These are phyloP conservation scores for Philaethria dido DNA, from an alignment of 2,888 invertebrate species.

Conservation along the genomic window DNA sequence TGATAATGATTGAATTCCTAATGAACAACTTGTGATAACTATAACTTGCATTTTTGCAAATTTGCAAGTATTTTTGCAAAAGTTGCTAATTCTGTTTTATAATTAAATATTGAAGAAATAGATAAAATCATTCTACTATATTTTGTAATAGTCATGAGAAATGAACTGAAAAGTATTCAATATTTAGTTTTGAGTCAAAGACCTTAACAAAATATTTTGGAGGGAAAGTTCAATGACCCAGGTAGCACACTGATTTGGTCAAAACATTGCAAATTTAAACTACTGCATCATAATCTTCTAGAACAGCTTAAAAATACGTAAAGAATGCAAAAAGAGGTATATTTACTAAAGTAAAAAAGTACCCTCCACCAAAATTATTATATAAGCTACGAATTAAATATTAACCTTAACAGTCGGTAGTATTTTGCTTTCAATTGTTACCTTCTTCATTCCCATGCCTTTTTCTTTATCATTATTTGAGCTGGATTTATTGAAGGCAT, in stretches of 20 bases:
- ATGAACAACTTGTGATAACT: no score
- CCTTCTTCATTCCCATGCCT: slow-evolving; percentile 73
- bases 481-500: slow-evolving; percentile 82
- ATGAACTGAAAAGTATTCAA: neutral
- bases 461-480: slow-evolving; percentile 70
- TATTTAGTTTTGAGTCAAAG: neutral
- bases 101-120: neutral
- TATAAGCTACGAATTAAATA: neutral
- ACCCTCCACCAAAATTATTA: slow-evolving; percentile 48
- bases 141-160: neutral
- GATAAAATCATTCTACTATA: neutral
- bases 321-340: neutral
- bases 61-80: neutral
- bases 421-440: slow-evolving; percentile 78
- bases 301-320: neutral
- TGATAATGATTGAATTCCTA: no score
- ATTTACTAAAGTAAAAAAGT: slow-evolving; percentile 14
- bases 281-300: neutral
- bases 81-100: no score
- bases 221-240: slow-evolving; percentile 69
- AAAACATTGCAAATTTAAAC: slow-evolving; percentile 28
- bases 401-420: slow-evolving; percentile 76
- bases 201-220: slow-evolving; percentile 50
- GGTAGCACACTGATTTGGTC: slow-evolving; percentile 18
- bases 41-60: neutral